Evolutionary conservation across 1,140 invertebrate genomes (phyloP), one percentile per base, ranked within the genome.

Genomic region (Amphibalanus amphitrite): DNA sequence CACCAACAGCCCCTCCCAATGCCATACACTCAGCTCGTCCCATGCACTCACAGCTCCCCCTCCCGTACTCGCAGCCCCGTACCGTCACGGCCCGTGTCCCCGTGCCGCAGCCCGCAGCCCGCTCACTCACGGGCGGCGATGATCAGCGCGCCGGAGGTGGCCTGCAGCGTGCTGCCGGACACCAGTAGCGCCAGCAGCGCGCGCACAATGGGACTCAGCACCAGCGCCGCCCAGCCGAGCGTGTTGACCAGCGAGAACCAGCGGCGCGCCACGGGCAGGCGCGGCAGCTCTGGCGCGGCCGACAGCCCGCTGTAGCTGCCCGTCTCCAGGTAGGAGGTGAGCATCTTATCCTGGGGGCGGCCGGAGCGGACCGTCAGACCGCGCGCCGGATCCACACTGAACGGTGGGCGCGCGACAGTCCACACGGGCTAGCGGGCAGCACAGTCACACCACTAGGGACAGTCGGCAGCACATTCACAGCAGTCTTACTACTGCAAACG

Each of bases 221-320:
- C 86, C 64, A 88, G 78, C 17, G 86, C 76, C 0, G 84, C 83
- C 90, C 91, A 93, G 72, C 83, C 82, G 83, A 77, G 64, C 28
- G 87, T 86, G 78, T 92, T 92, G 0, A 92, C 65, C 15, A 92
- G 77, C 0, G 88, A 86, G 78, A 85, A 88, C 29, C 84, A 80
- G 70, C 89, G 82, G 26, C 85, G 84, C 1, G 82, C 78, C 26
- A 86, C 71, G 68, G 72, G 78, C 79, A 72, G 87, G 85, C 15
- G 80, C 78, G 69, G 86, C 83, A 40, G 86, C 79, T 79, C 83
- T 82, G 78, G 80, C 4, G 90, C 83, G 4, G 88, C 89, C 26
- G 89, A 90, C 23, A 86, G 85, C 69, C 83, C 80, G 77, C 91
- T 92, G 79, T 90, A 93, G 80, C 90, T 88, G 28, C 90, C 90